A percentile compares a stretch with the other conserved stretches of the same genome.
Evolutionary conservation across 1,140 invertebrate species (phyloP).

Genomic region (Magallana gigas): DNA sequence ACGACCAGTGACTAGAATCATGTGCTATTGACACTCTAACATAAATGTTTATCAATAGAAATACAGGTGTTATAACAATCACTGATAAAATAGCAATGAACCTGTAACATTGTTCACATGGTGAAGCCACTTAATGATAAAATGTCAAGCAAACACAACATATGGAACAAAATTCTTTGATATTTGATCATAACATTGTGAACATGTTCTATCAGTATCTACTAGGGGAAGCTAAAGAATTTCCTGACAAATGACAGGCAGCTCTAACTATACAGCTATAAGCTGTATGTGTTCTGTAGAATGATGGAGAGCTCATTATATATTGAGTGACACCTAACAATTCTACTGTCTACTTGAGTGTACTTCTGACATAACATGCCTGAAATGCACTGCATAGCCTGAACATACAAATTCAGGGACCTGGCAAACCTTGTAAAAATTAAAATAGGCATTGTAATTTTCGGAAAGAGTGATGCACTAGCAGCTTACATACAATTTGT

Average conservation of each 20-base stretch:
- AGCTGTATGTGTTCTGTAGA: too few relatives aligned
- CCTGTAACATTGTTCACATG: too few relatives aligned
- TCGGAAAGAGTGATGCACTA: too few relatives aligned
- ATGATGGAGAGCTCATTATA: not conserved
- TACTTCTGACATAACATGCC: not conserved
- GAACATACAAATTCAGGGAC: too few relatives aligned
- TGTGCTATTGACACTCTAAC: too few relatives aligned
- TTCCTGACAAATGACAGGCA: not conserved
- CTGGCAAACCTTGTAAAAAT: too few relatives aligned
- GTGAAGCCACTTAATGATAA: not conserved
- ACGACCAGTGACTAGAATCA: too few relatives aligned
- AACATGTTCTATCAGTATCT: not conserved
- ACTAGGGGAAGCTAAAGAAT: not conserved
- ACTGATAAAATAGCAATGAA: too few relatives aligned
- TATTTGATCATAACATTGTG: not conserved
- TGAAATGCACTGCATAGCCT: not conserved
- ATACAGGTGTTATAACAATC: too few relatives aligned
- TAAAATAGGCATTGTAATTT: too few relatives aligned
- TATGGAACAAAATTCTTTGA: not conserved
- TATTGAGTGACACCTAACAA: not conserved
- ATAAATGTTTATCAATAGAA: too few relatives aligned
- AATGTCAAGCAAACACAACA: not conserved
- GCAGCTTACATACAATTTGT: too few relatives aligned
- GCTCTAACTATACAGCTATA: not conserved
- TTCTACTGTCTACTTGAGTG: not conserved